Percentiles rank a stretch among this genome's conserved stretches.
Evolutionary conservation across 1,140 invertebrate species (phyloP).

Genomic region (Panagrolaimus sp.): DNA sequence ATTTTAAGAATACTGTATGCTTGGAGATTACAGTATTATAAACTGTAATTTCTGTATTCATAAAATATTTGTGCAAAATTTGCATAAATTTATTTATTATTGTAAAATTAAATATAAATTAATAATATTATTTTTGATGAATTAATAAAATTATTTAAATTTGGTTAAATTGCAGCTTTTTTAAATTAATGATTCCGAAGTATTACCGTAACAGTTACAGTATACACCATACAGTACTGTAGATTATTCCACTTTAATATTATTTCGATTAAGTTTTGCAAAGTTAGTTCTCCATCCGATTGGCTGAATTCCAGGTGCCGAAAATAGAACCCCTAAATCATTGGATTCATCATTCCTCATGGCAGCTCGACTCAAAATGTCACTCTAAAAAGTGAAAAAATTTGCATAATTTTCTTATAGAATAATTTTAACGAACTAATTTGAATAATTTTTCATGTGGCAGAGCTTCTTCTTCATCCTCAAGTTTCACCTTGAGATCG

Average conservation of each 20-base stretch:
- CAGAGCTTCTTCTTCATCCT: background rate
- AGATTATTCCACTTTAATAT: constrained; percentile 2
- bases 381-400: background rate
- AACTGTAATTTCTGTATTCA: too few relatives aligned
- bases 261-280: background rate
- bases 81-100: too few relatives aligned
- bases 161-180: too few relatives aligned
- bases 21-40: too few relatives aligned
- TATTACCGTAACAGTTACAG: too few relatives aligned
- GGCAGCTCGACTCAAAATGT: background rate
- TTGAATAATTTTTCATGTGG: constrained; percentile 5
- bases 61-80: too few relatives aligned
- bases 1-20: too few relatives aligned
- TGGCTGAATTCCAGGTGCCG: constrained; percentile 1
- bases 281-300: background rate
- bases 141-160: too few relatives aligned
- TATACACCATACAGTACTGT: too few relatives aligned
- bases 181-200: too few relatives aligned
- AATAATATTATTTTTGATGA: too few relatives aligned
- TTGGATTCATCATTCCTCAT: constrained; percentile 1
- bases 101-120: too few relatives aligned
- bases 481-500: background rate
- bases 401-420: background rate
- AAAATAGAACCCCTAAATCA: background rate
- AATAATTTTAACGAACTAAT: background rate